Evolutionary conservation across 2,888 invertebrate species (phyloP), one percentile per base, ranked within the genome.

Genomic region (Petrophora chlorosata): DNA sequence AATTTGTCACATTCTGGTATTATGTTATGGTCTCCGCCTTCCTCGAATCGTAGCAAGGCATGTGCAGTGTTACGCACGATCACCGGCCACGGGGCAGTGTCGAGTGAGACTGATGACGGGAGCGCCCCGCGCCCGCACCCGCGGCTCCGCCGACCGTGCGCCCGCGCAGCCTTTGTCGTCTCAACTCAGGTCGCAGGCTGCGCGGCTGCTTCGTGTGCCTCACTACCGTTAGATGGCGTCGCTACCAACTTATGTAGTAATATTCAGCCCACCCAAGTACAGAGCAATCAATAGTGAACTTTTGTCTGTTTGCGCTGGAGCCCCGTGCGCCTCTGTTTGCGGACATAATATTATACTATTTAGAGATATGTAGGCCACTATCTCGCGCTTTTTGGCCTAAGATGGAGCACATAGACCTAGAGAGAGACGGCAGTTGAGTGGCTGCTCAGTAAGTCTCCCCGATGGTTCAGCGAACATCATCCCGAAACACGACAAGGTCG

Each of bases 1-100:
- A 66, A 77, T 82, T 76, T 75, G 80, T 89, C 87, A 89, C 89
- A 89, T 89, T 85, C 80, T 89, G 88, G 66, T 83, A 75, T 76
- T 77, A 75, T 80, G 76, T 77, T 77, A 65, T 68, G 75, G 76
- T 73, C 79, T 76, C 73, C 71, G 79, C 79, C 75, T 78, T 77
- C 79, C 75, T 67, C 79, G 76, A 70, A 65, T 63, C 63, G 73
- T 73, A 57, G 67, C 59, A 61, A 67, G 60, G 71, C 80, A 77
- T 78, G 67, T 56, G 65, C 62, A 64, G 64, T 54, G 65, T 74
- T 73, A 75, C 80, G 70, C 73, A 68, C 67, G 62, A 67, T 70
- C 80, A 73, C 83, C 84, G 69, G 69, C 66, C 78, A 65, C 81
- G 61, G 69, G 65, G 65, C 70, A 70, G 69, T 69, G 77, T 73